Base-by-base conservation (phyloP, 2,797 vertebrate species). In the Bucorvus abyssinicus region DNA sequence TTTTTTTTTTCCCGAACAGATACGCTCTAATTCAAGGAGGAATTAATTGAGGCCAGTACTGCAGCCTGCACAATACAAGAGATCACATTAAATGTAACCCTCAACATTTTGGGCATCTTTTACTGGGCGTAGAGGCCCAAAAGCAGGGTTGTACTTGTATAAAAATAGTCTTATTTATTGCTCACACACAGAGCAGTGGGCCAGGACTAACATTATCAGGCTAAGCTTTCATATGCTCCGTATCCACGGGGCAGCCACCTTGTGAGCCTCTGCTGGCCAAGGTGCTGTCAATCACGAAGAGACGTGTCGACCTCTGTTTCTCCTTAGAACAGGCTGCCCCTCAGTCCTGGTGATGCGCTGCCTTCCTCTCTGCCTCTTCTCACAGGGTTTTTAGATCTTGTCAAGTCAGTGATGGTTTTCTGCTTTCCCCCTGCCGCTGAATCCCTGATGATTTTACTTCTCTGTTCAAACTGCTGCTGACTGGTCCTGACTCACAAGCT, bases 191-290 rank as follows among this genome's bases (percentile, higher is more conserved):
- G 1, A 93, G 71, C 82, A 83, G 83, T 64, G 76, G 52, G 75
- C 56, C 79, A 87, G 68, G 60, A 67, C 78, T 89, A 77, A 83
- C 89, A 87, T 91, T 74, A 87, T 91, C 87, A 78, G 79, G 79
- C 87, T 91, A 94, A 94, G 64, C 73, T 77, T 94, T 95, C 76
- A 81, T 85, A 74, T 87, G 93, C 87, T 92, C 49, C 32, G 82
- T 89, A 74, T 89, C 84, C 71, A 75, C 11, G 4, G 84, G 71
- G 87, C 89, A 89, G 87, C 52, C 87, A 92, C 93, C 89, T 95
- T 59, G 69, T 0, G 3, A 77, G 23, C 61, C 94, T 96, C 89
- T 90, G 82, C 79, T 75, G 85, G 85, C 93, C 91, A 84, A 84
- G 42, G 87, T 68, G 57, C 85, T 90, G 94, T 81, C 93, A 96